Evolutionary conservation across 2,113 vertebrate genomes (phyloP).

Genomic region (Brachyhypopomus gauderio): DNA sequence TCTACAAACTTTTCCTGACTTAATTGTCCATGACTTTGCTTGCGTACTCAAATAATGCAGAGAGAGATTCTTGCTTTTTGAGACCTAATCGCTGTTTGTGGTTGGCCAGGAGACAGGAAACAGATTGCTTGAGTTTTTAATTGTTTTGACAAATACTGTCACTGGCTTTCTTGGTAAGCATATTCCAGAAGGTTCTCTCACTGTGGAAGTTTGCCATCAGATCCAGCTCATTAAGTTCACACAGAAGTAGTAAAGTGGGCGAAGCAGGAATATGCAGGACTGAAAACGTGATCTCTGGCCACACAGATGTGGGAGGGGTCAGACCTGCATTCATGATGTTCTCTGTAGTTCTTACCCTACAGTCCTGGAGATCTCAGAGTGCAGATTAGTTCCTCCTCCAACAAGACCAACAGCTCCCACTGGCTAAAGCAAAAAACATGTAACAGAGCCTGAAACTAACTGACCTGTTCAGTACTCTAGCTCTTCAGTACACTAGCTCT

Average conservation of each 20-base stretch:
- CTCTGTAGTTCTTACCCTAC: no score
- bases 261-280: no score
- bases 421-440: no score
- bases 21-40: not conserved
- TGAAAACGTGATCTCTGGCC: no score
- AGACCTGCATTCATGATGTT: no score
- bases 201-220: not conserved
- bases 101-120: not conserved
- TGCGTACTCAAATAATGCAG: not conserved
- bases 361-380: no score
- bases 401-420: no score
- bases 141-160: not conserved
- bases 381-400: no score
- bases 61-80: not conserved
- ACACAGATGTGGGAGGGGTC: no score
- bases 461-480: no score
- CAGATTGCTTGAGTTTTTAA: not conserved
- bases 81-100: not conserved
- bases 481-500: no score
- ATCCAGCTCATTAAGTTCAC: slow-evolving; percentile 21
- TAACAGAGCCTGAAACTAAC: no score
- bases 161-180: not conserved
- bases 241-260: not conserved
- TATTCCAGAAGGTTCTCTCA: not conserved
- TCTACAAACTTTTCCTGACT: not conserved